phyloP scores from a whole-genome alignment of 2,888 invertebrate species.

The Sinhomidia bicolor region DNA sequence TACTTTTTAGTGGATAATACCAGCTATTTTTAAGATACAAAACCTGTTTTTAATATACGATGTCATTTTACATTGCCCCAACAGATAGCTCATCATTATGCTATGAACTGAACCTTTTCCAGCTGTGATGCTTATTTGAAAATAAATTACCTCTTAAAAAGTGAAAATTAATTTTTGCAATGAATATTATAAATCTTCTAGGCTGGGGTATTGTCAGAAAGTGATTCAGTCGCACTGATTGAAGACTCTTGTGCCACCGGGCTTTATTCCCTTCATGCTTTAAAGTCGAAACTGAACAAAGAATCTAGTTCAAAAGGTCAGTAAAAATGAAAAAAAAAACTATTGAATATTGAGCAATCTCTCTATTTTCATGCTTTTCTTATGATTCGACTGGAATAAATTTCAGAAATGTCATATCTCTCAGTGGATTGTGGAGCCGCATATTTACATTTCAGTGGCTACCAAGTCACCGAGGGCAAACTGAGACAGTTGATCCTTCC shows the following conservation, averaged over 20 bases:
- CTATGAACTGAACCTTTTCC: background rate
- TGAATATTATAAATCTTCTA: slow-evolving; percentile 24
- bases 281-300: slow-evolving; percentile 71
- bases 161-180: background rate
- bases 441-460: slow-evolving; percentile 75
- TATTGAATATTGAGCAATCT: background rate
- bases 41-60: too few relatives aligned
- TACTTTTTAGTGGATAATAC: too few relatives aligned
- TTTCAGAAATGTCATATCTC: slow-evolving; percentile 69
- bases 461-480: slow-evolving; percentile 72
- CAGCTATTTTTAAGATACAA: too few relatives aligned
- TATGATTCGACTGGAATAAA: background rate
- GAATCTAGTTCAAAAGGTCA: slow-evolving; percentile 62
- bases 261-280: slow-evolving; percentile 72
- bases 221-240: slow-evolving; percentile 76
- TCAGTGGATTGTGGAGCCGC: slow-evolving; percentile 76
- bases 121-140: too few relatives aligned
- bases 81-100: too few relatives aligned
- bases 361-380: background rate
- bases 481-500: slow-evolving; percentile 69
- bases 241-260: slow-evolving; percentile 78
- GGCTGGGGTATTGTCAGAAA: slow-evolving; percentile 72
- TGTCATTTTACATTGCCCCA: too few relatives aligned
- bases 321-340: background rate
- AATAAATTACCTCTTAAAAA: background rate